phyloP scores from a whole-genome alignment of 2,113 vertebrate species.

The Mesocricetus auratus region DNA sequence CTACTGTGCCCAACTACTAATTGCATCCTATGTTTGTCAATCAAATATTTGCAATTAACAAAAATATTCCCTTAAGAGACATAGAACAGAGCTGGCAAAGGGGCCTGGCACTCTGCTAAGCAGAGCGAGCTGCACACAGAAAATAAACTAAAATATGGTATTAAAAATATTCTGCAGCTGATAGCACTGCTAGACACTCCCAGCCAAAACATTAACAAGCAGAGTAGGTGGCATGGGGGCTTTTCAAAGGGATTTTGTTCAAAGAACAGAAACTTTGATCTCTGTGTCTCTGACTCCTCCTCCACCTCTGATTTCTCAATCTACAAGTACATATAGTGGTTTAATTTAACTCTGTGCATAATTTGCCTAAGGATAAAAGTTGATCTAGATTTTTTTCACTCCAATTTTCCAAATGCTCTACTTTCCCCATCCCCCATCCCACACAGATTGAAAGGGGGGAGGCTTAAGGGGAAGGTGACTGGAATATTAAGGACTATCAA shows the following conservation, averaged over 20 bases:
- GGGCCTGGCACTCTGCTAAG: slow-evolving; percentile 85
- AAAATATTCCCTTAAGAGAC: slow-evolving; percentile 93
- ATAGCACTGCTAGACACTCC: slow-evolving; percentile 87
- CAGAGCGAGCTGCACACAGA: slow-evolving; percentile 78
- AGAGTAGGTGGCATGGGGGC: slow-evolving; percentile 87
- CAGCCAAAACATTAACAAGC: slow-evolving; percentile 90
- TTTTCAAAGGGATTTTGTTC: slow-evolving; percentile 89
- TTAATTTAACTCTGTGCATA: slow-evolving; percentile 89
- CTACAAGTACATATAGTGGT: slow-evolving; percentile 87
- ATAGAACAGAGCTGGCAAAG: slow-evolving; percentile 87
- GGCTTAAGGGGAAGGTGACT: slow-evolving; percentile 81
- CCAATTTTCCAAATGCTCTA: slow-evolving; percentile 87
- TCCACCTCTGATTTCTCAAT: slow-evolving; percentile 89
- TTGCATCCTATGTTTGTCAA: slow-evolving; percentile 96
- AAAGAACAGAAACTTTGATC: slow-evolving; percentile 90
- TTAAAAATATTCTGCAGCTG: slow-evolving; percentile 86
- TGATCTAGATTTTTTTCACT: slow-evolving; percentile 89
- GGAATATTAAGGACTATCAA: slow-evolving; percentile 83
- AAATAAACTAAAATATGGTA: slow-evolving; percentile 76
- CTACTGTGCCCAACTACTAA: slow-evolving; percentile 94
- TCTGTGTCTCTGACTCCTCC: slow-evolving; percentile 89
- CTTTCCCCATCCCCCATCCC: slow-evolving; percentile 74
- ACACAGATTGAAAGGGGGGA: slow-evolving; percentile 81
- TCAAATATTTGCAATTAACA: slow-evolving; percentile 96
- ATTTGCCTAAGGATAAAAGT: slow-evolving; percentile 91